Base-by-base conservation (phyloP, 2,113 vertebrate species). In the Recurvirostra avosetta region DNA sequence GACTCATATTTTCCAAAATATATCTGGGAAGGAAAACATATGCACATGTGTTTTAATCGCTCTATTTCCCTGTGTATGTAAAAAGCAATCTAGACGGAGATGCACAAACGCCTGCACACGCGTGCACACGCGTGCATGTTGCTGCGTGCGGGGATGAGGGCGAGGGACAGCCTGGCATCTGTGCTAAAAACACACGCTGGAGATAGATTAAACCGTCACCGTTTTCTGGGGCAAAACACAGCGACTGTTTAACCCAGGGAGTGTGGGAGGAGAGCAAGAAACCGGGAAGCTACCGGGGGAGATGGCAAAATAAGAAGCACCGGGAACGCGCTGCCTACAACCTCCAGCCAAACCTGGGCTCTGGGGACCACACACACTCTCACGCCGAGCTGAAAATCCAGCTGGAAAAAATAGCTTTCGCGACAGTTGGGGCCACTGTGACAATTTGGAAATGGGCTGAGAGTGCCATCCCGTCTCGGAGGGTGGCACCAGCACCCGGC, bases 1-100 rank as follows among this genome's bases (percentile, higher is more conserved):
- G 97, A 96, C 97, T 97, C 97, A 95, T 56, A 85, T 92, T 97
- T 95, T 88, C 92, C 95, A 94, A 94, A 90, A 91, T 62, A n/a
- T 82, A 90, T 71, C 61, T 62, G 78, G 89, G 94, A 95, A 95
- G 52, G 76, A 40, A 90, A 94, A 83, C 63, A 83, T 43, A 93
- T 25, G 86, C 89, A 93, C 85, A 88, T 68, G 86, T 68, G 86
- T 78, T 92, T 79, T 6, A 59, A 94, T 79, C 19, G 30, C 5
- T 25, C 53, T 50, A 58, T 30, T 71, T 61, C 63, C 73, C 36
- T 40, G 27, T 1, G 8, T 9, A 3, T 21, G 82, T 6, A 7
- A 45, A 61, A 53, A 50, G 67, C 2, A 15, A 4, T 23, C 2
- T 2, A 6, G 0, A 9, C 3, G 2, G 34, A 75, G 62, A 27